Evolutionary conservation across 2,888 invertebrate genomes (phyloP).

Genomic region (Schrankia costaestrigalis): DNA sequence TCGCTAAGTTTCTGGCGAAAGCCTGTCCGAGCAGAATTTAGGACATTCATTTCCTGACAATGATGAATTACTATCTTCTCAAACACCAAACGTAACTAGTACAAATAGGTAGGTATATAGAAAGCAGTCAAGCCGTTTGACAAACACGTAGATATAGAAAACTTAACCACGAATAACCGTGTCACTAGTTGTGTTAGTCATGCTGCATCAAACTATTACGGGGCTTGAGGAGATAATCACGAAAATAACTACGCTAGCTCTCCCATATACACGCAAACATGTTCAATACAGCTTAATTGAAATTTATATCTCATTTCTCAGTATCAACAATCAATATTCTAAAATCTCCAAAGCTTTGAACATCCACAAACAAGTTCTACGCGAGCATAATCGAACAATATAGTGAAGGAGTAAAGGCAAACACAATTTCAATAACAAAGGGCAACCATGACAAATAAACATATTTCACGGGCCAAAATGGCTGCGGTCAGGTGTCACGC

Average conservation of each 20-base stretch:
- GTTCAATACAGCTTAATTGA: slow-evolving; percentile 76
- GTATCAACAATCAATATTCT: slow-evolving; percentile 80
- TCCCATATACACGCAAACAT: slow-evolving; percentile 51
- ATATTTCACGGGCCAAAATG: slow-evolving; percentile 80
- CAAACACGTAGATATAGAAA: slow-evolving; percentile 15
- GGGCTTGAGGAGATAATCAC: slow-evolving; percentile 64
- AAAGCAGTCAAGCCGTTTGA: too few species aligned
- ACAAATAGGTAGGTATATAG: slow-evolving; percentile 8
- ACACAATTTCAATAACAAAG: slow-evolving; percentile 80
- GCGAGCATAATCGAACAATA: slow-evolving; percentile 77
- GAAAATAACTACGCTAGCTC: slow-evolving; percentile 58
- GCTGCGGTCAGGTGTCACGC: slow-evolving; percentile 79
- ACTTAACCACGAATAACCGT: slow-evolving; percentile 45
- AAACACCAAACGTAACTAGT: too few species aligned
- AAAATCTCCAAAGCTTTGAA: slow-evolving; percentile 71
- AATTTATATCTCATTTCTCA: slow-evolving; percentile 80
- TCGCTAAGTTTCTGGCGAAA: too few species aligned
- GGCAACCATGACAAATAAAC: slow-evolving; percentile 79
- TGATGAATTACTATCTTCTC: too few species aligned
- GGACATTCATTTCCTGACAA: too few species aligned
- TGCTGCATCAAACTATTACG: slow-evolving; percentile 40
- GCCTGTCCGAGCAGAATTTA: too few species aligned
- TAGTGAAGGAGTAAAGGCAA: slow-evolving; percentile 80
- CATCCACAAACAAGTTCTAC: slow-evolving; percentile 74
- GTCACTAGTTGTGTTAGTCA: slow-evolving; percentile 50